phyloP scores from a whole-genome alignment of 1,140 invertebrate genomes.

The Pseudomyrmex flavicornis region DNA sequence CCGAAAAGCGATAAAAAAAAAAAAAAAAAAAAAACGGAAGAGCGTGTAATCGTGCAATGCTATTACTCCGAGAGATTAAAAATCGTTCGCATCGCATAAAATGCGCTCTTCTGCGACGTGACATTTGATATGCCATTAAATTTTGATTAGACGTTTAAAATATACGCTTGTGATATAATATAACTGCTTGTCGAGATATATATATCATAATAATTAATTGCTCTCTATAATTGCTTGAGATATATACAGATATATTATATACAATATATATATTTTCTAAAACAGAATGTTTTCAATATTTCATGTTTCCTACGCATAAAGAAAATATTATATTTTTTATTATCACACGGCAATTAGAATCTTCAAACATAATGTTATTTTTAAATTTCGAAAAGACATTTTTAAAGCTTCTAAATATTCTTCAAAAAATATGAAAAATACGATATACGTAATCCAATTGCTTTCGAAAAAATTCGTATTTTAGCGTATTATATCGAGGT shows the following conservation, averaged over 20 bases:
- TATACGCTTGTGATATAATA: background rate
- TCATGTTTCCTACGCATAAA: background rate
- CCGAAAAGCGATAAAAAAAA: no score
- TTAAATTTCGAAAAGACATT: background rate
- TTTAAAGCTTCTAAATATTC: background rate
- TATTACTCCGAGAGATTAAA: conserved; percentile 32
- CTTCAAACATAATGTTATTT: background rate
- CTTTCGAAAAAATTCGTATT: background rate
- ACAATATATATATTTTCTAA: no score
- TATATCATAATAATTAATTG: no score
- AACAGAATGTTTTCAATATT: conserved; percentile 2
- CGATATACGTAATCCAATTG: conserved; percentile 29
- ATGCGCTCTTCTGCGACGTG: background rate
- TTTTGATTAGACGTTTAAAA: conserved; percentile 18
- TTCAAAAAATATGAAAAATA: background rate
- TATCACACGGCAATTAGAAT: background rate
- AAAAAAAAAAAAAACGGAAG: background rate
- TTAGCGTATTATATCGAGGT: background rate
- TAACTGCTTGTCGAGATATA: no score
- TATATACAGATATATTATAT: no score
- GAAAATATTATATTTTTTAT: background rate
- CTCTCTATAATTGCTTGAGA: no score
- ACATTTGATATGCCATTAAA: conserved; percentile 4
- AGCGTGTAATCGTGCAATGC: conserved; percentile 25
- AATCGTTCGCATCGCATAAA: conserved; percentile 10